Evolutionary conservation across 2,113 vertebrate species (phyloP).

Genomic region (Dinomys branickii): DNA sequence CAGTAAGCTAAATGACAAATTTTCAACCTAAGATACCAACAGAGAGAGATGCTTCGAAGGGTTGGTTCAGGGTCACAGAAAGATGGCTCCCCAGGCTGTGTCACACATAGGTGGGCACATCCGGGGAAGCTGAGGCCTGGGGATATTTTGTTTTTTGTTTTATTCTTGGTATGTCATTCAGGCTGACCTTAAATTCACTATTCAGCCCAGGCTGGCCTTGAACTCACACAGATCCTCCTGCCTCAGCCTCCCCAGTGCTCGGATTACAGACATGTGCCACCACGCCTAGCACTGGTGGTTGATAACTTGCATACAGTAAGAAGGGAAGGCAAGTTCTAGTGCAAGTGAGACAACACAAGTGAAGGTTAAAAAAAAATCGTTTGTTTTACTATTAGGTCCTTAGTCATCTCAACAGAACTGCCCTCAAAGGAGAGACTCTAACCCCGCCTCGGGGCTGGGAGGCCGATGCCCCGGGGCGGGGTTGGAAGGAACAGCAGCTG

Average conservation of each 20-base stretch:
- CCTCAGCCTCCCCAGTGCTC: neutral
- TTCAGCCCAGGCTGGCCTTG: too few species aligned
- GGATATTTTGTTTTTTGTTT: neutral
- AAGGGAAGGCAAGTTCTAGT: neutral
- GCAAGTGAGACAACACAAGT: neutral
- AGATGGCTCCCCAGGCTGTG: neutral
- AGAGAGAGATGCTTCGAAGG: too few species aligned
- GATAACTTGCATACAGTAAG: neutral
- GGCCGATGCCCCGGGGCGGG: neutral
- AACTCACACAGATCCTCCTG: neutral
- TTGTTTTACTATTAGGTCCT: constrained; percentile 68
- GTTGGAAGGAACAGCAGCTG: neutral
- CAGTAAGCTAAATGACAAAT: too few species aligned
- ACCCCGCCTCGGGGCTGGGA: neutral
- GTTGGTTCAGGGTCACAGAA: too few species aligned
- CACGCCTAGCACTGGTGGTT: neutral
- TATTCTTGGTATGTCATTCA: too few species aligned
- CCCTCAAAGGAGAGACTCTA: neutral
- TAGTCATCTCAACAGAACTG: neutral
- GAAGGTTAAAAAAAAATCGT: neutral
- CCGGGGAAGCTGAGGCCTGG: neutral
- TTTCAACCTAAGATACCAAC: too few species aligned
- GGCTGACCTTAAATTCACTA: neutral
- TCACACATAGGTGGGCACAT: too few species aligned
- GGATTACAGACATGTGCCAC: neutral